Percentiles rank a stretch among this genome's conserved stretches.
Conservation (phyloP, 1,140 invertebrate species). For the Chelonus insularis region DNA sequence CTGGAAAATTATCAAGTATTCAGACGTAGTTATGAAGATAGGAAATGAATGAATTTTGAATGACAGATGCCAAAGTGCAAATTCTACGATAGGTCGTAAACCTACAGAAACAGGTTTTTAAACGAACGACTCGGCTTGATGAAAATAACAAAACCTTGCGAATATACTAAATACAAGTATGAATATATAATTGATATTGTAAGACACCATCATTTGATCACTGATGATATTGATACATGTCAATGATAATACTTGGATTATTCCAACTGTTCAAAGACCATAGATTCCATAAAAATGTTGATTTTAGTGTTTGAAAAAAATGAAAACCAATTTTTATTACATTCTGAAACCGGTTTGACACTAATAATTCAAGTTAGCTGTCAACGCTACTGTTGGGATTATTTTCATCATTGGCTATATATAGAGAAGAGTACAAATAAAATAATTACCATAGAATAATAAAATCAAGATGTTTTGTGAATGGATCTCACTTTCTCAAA, state of each 20-base stretch:
- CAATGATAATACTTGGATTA: background rate
- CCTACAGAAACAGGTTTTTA: slow-evolving; percentile 18
- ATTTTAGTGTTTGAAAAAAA: background rate
- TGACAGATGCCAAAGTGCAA: slow-evolving; percentile 21
- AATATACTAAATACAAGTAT: too few species aligned
- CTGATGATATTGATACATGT: background rate
- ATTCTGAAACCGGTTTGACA: slow-evolving; percentile 14
- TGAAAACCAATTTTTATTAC: slow-evolving; percentile 27
- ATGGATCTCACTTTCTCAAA: slow-evolving; percentile 28
- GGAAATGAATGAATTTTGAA: slow-evolving; percentile 14
- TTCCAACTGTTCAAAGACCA: background rate
- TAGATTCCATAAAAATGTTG: slow-evolving; percentile 10
- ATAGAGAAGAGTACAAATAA: slow-evolving; percentile 1
- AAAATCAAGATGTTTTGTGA: slow-evolving; percentile 22
- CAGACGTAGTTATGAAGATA: background rate
- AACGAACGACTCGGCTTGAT: too few species aligned
- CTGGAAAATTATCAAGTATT: too few species aligned
- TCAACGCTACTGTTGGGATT: slow-evolving; percentile 28
- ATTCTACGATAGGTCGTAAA: background rate
- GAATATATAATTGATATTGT: too few species aligned
- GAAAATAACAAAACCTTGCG: too few species aligned
- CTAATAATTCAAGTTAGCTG: slow-evolving; percentile 21
- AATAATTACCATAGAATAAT: slow-evolving; percentile 8
- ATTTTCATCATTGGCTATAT: background rate
- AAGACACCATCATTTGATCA: slow-evolving; percentile 3